Evolutionary conservation across 2,113 vertebrate genomes (phyloP).

Genomic region (Aphelocoma coerulescens): DNA sequence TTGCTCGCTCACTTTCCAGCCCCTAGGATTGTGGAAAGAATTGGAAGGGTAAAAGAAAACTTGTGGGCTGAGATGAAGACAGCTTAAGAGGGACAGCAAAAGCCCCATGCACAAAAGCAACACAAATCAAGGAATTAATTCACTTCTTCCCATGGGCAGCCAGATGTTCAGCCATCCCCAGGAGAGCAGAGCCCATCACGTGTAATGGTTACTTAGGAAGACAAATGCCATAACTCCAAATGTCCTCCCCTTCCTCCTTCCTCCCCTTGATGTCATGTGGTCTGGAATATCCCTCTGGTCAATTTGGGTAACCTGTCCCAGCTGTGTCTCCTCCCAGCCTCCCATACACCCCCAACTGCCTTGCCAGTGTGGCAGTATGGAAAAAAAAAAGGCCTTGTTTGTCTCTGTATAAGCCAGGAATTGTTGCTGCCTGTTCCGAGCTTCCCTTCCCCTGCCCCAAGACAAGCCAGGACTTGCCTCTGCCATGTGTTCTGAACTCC

Average conservation of each 20-base stretch:
- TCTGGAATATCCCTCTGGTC: background rate
- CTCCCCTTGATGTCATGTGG: background rate
- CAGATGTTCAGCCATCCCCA: background rate
- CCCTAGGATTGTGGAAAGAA: accelerated
- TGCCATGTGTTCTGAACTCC: no score
- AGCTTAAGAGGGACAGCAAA: background rate
- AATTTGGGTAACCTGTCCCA: background rate
- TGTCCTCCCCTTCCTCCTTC: background rate
- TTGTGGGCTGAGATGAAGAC: background rate
- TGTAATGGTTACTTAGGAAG: background rate
- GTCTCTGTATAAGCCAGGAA: background rate
- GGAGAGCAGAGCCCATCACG: background rate
- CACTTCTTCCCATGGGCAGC: background rate
- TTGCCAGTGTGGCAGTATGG: background rate
- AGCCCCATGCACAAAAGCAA: background rate
- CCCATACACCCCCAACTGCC: background rate
- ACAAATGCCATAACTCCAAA: background rate
- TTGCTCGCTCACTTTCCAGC: background rate
- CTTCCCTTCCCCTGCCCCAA: no score
- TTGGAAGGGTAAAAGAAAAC: background rate
- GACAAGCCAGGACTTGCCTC: no score
- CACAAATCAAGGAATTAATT: background rate
- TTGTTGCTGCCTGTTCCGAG: no score
- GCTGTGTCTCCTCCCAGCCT: background rate
- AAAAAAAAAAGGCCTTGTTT: background rate